Percentiles rank a stretch among this genome's conserved stretches.
Conservation (phyloP, 2,113 vertebrate species). For the Solea senegalensis region DNA sequence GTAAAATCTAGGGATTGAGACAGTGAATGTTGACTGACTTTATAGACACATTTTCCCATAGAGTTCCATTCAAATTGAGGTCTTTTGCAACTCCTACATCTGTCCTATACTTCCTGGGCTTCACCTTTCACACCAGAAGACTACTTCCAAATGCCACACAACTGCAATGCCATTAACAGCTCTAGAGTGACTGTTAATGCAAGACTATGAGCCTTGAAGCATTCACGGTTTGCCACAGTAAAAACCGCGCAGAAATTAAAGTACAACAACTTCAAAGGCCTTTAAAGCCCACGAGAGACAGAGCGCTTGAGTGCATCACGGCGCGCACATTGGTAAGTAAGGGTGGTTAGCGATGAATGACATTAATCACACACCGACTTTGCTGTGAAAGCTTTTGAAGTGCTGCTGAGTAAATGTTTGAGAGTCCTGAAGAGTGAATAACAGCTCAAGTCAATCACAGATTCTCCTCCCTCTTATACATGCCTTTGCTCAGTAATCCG, state of each 20-base stretch:
- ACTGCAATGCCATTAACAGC: constrained; percentile 2
- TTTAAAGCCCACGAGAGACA: constrained; percentile 55
- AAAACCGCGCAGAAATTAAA: constrained; percentile 60
- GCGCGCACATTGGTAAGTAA: constrained; percentile 54
- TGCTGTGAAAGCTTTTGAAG: constrained; percentile 64
- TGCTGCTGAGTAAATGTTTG: constrained; percentile 54
- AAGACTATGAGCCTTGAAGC: constrained; percentile 21
- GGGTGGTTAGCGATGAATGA: constrained; percentile 62
- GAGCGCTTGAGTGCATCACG: constrained; percentile 59
- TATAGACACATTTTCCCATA: no score
- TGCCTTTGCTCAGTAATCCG: neutral
- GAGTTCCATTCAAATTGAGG: no score
- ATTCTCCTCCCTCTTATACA: neutral
- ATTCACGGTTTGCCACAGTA: constrained; percentile 45
- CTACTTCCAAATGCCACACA: no score
- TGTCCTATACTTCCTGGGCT: no score
- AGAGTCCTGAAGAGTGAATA: constrained; percentile 32
- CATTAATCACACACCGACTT: constrained; percentile 66
- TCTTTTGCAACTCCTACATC: no score
- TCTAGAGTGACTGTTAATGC: constrained; percentile 38
- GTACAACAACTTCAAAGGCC: constrained; percentile 63
- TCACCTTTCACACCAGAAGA: no score
- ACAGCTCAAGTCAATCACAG: constrained; percentile 24
- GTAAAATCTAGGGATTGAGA: no score
- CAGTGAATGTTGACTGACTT: no score